Conservation (phyloP, 2,888 invertebrate species). For the Leptinotarsa haldemani region DNA sequence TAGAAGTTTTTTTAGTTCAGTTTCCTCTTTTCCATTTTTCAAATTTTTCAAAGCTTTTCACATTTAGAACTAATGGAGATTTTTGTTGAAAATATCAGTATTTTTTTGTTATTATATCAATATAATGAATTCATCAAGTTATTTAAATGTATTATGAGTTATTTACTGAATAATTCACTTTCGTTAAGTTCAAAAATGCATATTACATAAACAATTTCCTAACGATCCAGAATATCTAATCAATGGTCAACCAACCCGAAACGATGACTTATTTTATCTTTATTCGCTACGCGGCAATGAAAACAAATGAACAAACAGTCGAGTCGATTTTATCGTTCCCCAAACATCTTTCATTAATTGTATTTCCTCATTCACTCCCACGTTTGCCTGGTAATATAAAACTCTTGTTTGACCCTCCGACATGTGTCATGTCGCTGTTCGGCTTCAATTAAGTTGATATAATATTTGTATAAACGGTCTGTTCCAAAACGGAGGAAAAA, state of each 20-base stretch:
- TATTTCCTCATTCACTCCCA: slow-evolving; percentile 18
- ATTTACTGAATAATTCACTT: too few relatives aligned
- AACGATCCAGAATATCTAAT: neutral
- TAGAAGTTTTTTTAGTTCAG: too few relatives aligned
- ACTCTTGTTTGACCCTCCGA: slow-evolving; percentile 22
- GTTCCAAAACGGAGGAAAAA: slow-evolving; percentile 19
- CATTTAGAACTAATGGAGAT: neutral
- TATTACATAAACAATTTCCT: too few relatives aligned
- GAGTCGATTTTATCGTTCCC: slow-evolving; percentile 13
- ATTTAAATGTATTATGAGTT: too few relatives aligned
- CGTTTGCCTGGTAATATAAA: slow-evolving; percentile 25
- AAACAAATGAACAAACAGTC: slow-evolving; percentile 15
- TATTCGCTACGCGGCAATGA: neutral
- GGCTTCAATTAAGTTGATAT: slow-evolving; percentile 28
- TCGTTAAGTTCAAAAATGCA: too few relatives aligned
- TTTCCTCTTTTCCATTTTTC: too few relatives aligned
- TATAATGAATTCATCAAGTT: too few relatives aligned
- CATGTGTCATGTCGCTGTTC: slow-evolving; percentile 29
- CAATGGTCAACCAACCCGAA: neutral
- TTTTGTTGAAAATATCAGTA: neutral
- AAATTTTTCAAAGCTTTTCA: too few relatives aligned
- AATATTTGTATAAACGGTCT: slow-evolving; percentile 30
- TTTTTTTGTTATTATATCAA: too few relatives aligned
- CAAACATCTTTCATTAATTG: slow-evolving; percentile 18
- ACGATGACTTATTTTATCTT: neutral